These are phyloP conservation scores for Tortrix viridana DNA, from an alignment of 2,888 invertebrate genomes.

Conservation along the genomic window DNA sequence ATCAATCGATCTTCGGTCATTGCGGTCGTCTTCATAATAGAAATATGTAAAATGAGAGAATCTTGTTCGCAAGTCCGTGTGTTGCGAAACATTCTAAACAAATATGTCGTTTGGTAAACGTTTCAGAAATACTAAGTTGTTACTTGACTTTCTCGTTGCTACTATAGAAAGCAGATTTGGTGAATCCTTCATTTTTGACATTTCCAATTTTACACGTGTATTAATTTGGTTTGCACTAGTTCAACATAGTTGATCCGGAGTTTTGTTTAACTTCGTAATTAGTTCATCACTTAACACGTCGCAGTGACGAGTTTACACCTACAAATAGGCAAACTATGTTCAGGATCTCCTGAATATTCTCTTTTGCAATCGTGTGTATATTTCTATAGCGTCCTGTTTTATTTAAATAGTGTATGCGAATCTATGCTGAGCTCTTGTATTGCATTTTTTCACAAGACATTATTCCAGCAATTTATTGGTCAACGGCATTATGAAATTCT, in stretches of 20 bases:
- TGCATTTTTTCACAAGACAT: not conserved
- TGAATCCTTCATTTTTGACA: too few relatives aligned
- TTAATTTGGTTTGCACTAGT: too few relatives aligned
- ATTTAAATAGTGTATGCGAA: not conserved
- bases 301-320: slow-evolving; percentile 8
- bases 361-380: not conserved
- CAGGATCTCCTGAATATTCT: slow-evolving; percentile 12
- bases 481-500: not conserved
- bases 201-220: too few relatives aligned
- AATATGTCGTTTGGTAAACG: slow-evolving; percentile 5
- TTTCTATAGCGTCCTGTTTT: not conserved
- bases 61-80: slow-evolving; percentile 13
- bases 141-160: slow-evolving; percentile 25
- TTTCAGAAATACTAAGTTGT: slow-evolving; percentile 4
- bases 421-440: not conserved
- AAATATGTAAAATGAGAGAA: slow-evolving; percentile 29
- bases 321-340: slow-evolving; percentile 7
- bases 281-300: slow-evolving; percentile 19
- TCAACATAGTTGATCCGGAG: slow-evolving; percentile 13
- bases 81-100: slow-evolving; percentile 28
- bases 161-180: too few relatives aligned
- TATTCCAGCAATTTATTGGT: not conserved
- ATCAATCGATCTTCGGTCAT: slow-evolving; percentile 33
- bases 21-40: slow-evolving; percentile 23
- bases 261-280: slow-evolving; percentile 18